A percentile compares a stretch with the other conserved stretches of the same genome.
phyloP scores from a whole-genome alignment of 1,140 invertebrate species.

The Matsumurasca onukii region DNA sequence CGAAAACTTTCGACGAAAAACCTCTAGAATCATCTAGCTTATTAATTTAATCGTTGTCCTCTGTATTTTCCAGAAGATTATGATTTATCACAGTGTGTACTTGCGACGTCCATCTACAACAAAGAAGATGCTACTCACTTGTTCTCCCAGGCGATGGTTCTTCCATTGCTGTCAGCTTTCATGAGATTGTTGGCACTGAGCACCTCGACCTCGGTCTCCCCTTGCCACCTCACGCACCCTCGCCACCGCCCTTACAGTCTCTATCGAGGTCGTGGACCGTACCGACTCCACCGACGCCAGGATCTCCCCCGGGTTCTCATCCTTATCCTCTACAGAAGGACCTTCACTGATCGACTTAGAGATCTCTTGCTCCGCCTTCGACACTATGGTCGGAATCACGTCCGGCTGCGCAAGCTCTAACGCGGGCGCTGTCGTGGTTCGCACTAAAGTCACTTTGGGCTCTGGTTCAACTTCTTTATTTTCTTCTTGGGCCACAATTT shows the following conservation, averaged over 20 bases:
- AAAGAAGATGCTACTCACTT: too few relatives aligned
- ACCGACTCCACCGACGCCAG: constrained; percentile 29
- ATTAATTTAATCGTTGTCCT: too few relatives aligned
- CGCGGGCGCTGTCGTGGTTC: constrained; percentile 25
- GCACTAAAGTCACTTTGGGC: constrained; percentile 27
- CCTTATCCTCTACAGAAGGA: background rate
- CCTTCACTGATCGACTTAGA: constrained; percentile 25
- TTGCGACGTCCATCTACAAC: too few relatives aligned
- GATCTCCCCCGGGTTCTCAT: constrained; percentile 21
- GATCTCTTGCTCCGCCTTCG: constrained; percentile 27
- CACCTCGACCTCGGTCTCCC: constrained; percentile 30
- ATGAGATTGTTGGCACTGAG: constrained; percentile 35
- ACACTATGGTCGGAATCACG: constrained; percentile 31
- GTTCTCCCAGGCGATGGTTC: constrained; percentile 22
- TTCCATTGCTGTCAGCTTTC: constrained; percentile 15
- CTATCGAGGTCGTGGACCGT: constrained; percentile 25
- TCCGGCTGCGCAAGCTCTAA: constrained; percentile 32
- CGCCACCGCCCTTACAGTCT: constrained; percentile 28
- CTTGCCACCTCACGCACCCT: constrained; percentile 3
- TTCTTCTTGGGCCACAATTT: too few relatives aligned
- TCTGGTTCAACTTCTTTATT: constrained; percentile 23
- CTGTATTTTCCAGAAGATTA: too few relatives aligned
- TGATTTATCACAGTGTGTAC: too few relatives aligned
- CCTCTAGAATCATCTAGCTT: too few relatives aligned
- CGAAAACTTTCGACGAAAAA: too few relatives aligned